A percentile compares a stretch with the other conserved stretches of the same genome.
Evolutionary conservation across 2,113 vertebrate genomes (phyloP).

Genomic region (Pogona vitticeps): DNA sequence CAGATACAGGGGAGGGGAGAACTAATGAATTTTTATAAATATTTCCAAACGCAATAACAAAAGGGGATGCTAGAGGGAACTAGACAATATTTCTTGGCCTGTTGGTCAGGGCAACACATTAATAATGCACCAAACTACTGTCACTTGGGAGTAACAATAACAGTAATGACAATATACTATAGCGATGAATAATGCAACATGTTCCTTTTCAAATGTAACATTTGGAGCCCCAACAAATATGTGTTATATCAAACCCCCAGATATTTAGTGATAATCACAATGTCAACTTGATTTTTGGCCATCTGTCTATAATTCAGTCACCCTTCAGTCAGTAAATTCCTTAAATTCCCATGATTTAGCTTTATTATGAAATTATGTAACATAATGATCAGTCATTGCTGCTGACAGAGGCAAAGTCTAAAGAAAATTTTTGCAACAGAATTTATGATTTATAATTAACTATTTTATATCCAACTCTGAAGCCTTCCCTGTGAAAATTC

Average conservation of each 20-base stretch:
- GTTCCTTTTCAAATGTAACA: too few relatives aligned
- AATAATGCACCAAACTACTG: too few relatives aligned
- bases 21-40: too few relatives aligned
- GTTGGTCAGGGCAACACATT: too few relatives aligned
- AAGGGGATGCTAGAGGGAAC: too few relatives aligned
- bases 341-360: conserved; percentile 56
- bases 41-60: too few relatives aligned
- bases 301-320: conserved; percentile 48
- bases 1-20: too few relatives aligned
- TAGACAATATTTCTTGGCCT: too few relatives aligned
- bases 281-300: conserved; percentile 50
- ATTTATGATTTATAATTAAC: conserved; percentile 26
- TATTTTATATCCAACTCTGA: not conserved
- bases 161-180: too few relatives aligned
- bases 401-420: conserved; percentile 39
- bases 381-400: conserved; percentile 57
- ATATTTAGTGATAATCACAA: conserved; percentile 34
- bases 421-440: conserved; percentile 4
- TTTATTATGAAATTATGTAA: conserved; percentile 44
- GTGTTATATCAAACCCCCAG: conserved; percentile 45
- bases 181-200: too few relatives aligned
- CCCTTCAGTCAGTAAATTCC: conserved; percentile 58
- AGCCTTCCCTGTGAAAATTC: not conserved
- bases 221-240: too few relatives aligned
- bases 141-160: too few relatives aligned